Evolutionary conservation across 2,797 vertebrate species (phyloP).

Genomic region (Gambusia yucatana): DNA sequence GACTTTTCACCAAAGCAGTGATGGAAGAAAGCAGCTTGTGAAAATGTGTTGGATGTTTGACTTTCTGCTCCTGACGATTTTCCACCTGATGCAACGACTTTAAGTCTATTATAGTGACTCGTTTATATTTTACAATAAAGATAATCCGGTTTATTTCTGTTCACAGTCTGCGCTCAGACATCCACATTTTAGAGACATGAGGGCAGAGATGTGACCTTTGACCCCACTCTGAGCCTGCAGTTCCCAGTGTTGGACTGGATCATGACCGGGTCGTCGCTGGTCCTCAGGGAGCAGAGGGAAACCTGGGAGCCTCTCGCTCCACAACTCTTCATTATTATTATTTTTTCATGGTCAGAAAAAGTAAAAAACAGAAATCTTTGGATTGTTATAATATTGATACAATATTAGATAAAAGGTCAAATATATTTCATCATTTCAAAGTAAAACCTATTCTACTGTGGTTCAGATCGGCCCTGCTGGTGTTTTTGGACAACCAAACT

Average conservation of each 20-base stretch:
- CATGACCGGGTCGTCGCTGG: background rate
- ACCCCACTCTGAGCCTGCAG: no score
- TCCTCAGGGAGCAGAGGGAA: no score
- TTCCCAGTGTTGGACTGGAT: background rate
- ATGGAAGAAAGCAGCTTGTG: no score
- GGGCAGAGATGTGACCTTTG: no score
- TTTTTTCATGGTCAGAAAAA: background rate
- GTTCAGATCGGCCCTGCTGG: background rate
- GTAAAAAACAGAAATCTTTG: background rate
- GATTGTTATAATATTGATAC: background rate
- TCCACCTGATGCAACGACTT: background rate
- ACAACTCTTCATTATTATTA: no score
- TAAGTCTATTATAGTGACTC: no score
- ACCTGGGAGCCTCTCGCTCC: no score
- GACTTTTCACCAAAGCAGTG: background rate
- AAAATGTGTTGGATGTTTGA: no score
- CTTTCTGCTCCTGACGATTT: background rate
- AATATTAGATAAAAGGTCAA: background rate
- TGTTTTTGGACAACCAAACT: background rate
- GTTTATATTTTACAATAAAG: no score
- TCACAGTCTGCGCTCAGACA: background rate
- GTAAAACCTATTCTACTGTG: background rate
- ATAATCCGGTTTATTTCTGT: background rate
- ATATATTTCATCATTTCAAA: background rate
- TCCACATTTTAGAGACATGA: no score